phyloP scores from a whole-genome alignment of 2,113 vertebrate species.

The Pelusios castaneus region DNA sequence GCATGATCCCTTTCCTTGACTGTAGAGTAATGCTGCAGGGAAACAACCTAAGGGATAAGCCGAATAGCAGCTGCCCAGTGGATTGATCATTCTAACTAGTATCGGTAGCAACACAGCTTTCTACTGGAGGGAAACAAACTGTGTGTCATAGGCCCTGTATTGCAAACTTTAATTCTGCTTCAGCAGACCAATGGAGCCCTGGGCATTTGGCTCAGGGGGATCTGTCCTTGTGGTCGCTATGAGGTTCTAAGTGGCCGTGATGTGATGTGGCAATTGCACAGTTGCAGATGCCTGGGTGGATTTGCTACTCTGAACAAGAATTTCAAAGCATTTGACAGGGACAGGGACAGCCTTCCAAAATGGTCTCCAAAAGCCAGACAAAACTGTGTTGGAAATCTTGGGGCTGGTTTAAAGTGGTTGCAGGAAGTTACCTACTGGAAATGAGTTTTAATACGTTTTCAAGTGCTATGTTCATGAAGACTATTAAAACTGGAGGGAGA shows the following conservation, averaged over 20 bases:
- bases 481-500: accelerated
- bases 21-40: background rate
- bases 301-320: accelerated
- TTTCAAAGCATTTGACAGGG: background rate
- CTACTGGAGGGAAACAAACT: background rate
- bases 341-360: accelerated
- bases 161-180: background rate
- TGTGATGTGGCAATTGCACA: background rate
- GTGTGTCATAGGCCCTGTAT: background rate
- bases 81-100: background rate
- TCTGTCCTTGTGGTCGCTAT: background rate
- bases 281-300: background rate
- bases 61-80: background rate
- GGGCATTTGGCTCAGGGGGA: accelerated
- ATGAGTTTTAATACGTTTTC: background rate
- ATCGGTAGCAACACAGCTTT: background rate
- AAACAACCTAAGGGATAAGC: background rate
- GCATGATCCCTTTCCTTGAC: background rate
- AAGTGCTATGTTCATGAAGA: accelerated
- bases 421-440: background rate
- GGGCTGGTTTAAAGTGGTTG: background rate
- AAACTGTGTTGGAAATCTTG: accelerated
- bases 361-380: accelerated
- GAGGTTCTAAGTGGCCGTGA: background rate
- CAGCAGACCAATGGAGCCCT: background rate